Conservation (phyloP, 2,888 invertebrate species). For the Megamerina dolium region DNA sequence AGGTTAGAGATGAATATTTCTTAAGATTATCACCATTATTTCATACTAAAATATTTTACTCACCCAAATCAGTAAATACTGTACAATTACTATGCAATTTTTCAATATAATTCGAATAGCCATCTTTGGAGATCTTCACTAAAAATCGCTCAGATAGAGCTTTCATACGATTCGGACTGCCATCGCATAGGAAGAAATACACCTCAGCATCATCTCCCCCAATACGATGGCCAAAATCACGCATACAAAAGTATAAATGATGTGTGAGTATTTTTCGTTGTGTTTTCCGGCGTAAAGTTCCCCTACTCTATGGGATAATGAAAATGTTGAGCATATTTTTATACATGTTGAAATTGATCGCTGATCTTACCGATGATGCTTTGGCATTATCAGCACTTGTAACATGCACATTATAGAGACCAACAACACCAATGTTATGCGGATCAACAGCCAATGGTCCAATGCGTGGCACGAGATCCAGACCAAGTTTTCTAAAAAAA, state of each 20-base stretch:
- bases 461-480: slow-evolving; percentile 87
- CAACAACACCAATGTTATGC: slow-evolving; percentile 81
- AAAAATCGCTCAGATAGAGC: slow-evolving; percentile 85
- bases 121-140: slow-evolving; percentile 82
- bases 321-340: background rate
- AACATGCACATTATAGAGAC: slow-evolving; percentile 76
- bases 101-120: slow-evolving; percentile 83
- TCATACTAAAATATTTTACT: too few species aligned
- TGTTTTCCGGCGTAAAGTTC: slow-evolving; percentile 45
- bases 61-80: slow-evolving; percentile 70
- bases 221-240: slow-evolving; percentile 81
- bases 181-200: slow-evolving; percentile 79
- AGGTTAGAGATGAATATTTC: too few species aligned
- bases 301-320: slow-evolving; percentile 40
- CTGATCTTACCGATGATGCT: slow-evolving; percentile 64
- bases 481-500: slow-evolving; percentile 73
- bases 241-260: slow-evolving; percentile 80
- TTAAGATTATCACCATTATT: too few species aligned
- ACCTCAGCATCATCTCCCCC: slow-evolving; percentile 87
- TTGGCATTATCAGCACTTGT: slow-evolving; percentile 68
- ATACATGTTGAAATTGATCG: too few species aligned
- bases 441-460: slow-evolving; percentile 87
- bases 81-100: slow-evolving; percentile 83
- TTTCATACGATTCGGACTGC: slow-evolving; percentile 59
- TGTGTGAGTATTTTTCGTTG: slow-evolving; percentile 56